Evolutionary conservation across 2,888 invertebrate species (phyloP).

Genomic region (Drosophila quinaria): DNA sequence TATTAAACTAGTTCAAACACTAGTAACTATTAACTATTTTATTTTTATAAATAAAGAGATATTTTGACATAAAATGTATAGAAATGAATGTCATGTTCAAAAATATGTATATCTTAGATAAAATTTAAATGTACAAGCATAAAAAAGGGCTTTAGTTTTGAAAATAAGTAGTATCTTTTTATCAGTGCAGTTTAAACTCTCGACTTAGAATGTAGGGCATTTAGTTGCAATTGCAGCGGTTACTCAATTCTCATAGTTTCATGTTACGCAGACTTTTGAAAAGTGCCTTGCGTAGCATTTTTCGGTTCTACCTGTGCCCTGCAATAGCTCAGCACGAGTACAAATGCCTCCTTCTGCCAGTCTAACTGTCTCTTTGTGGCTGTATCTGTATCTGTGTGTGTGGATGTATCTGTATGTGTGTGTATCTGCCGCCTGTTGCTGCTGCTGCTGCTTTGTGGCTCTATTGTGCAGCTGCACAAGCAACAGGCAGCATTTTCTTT

Average conservation of each 20-base stretch:
- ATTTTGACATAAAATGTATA: too few species aligned
- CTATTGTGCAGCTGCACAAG: slow-evolving; percentile 69
- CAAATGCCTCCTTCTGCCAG: slow-evolving; percentile 51
- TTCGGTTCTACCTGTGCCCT: slow-evolving; percentile 51
- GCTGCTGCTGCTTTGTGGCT: slow-evolving; percentile 21
- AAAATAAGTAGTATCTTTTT: too few species aligned
- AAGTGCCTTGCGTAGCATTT: slow-evolving; percentile 53
- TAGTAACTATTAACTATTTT: too few species aligned
- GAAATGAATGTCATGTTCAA: too few species aligned
- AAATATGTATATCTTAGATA: too few species aligned
- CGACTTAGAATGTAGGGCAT: slow-evolving; percentile 37
- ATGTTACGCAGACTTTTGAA: slow-evolving; percentile 68
- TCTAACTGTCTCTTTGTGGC: slow-evolving; percentile 20
- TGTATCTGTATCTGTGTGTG: slow-evolving; percentile 8
- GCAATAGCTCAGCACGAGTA: slow-evolving; percentile 20
- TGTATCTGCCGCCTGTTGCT: slow-evolving; percentile 37
- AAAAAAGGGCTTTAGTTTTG: too few species aligned
- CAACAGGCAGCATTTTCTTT: slow-evolving; percentile 51
- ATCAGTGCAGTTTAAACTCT: not conserved
- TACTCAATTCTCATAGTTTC: slow-evolving; percentile 49
- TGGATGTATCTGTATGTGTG: slow-evolving; percentile 8
- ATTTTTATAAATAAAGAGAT: too few species aligned
- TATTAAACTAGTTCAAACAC: too few species aligned
- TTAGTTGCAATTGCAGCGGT: slow-evolving; percentile 23
- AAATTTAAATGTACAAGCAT: too few species aligned